These are phyloP conservation scores for Sinodicranocentrus sp. DNA, from an alignment of 2,888 invertebrate genomes.

Conservation along the genomic window DNA sequence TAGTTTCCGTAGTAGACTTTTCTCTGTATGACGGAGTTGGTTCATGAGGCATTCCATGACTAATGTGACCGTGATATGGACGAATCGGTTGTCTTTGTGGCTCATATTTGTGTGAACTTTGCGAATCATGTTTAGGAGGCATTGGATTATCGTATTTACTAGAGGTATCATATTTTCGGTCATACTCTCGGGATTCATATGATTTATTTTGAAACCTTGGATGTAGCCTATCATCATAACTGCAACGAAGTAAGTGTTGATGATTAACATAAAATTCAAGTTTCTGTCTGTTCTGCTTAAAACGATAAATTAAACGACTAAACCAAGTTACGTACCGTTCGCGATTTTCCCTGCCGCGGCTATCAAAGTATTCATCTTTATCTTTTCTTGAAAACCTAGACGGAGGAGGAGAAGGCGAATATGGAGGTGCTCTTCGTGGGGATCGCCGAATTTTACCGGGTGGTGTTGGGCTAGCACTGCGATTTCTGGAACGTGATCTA, in stretches of 20 bases:
- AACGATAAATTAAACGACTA: too few species aligned
- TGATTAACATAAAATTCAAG: too few species aligned
- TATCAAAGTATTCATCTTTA: slow-evolving; percentile 74
- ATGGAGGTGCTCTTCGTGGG: slow-evolving; percentile 74
- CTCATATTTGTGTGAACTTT: slow-evolving; percentile 58
- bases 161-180: slow-evolving; percentile 51
- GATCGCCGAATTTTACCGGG: slow-evolving; percentile 66
- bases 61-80: slow-evolving; percentile 37
- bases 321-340: slow-evolving; percentile 12
- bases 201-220: slow-evolving; percentile 36
- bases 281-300: too few species aligned
- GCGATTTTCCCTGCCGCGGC: slow-evolving; percentile 41
- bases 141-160: slow-evolving; percentile 58
- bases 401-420: slow-evolving; percentile 75
- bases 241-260: slow-evolving; percentile 12
- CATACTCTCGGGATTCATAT: slow-evolving; percentile 44
- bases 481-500: slow-evolving; percentile 70
- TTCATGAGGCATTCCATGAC: slow-evolving; percentile 31
- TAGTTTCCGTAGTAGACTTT: slow-evolving; percentile 25
- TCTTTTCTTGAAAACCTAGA: slow-evolving; percentile 72
- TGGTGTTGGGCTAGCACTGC: slow-evolving; percentile 49
- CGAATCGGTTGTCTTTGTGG: slow-evolving; percentile 39
- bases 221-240: slow-evolving; percentile 58
- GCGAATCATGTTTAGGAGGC: slow-evolving; percentile 44
- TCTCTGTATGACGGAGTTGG: slow-evolving; percentile 45